Base-by-base conservation (phyloP, 2,113 vertebrate genomes). In the Solea solea region DNA sequence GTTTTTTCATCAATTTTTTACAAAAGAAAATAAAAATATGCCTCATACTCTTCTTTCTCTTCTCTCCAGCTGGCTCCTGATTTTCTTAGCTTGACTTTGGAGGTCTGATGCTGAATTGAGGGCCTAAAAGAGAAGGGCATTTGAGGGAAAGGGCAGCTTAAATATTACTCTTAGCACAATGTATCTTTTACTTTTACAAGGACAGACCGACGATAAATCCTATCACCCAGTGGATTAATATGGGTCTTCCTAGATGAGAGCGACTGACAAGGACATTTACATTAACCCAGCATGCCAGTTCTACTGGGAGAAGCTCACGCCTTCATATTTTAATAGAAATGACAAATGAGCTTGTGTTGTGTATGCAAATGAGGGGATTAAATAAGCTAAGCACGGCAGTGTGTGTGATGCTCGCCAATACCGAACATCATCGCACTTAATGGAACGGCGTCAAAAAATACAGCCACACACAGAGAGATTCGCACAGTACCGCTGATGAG, bases 131-230 rank as follows among this genome's bases (percentile, higher is more conserved):
- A 71, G 81, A 77, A 77, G 76, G 82, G 72, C 64, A 15, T 71
- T 14, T 13, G 25, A 54, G 72, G 51, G 69, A 78, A 75, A 72
- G 45, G 44, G 48, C 61, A 73, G 74, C 86, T 74, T 42, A 81
- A 77, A 82, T 71, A 72, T 21, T 75, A 66, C 82, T 72, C 79
- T 71, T 53, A 52, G 76, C 76, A 75, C 83, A 69, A 72, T 48
- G 72, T 70, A 59, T 62, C 76, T 74, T 80, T 89, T 80, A 70
- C 58, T 82, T 76, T n/a, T n/a, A n/a, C n/a, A 90, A 86, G 88
- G 88, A 86, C 88, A 58, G 80, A 74, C 60, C 6, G 45, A 12
- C 64, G 68, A 92, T 93, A 80, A 89, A 92, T 91, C 91, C 88
- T 58, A 82, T 79, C 83, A 83, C 73, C 74, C 81, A 62, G 27